Percentiles rank a stretch among this genome's conserved stretches.
phyloP scores from a whole-genome alignment of 2,797 vertebrate genomes.

The Acanthiza pusilla region DNA sequence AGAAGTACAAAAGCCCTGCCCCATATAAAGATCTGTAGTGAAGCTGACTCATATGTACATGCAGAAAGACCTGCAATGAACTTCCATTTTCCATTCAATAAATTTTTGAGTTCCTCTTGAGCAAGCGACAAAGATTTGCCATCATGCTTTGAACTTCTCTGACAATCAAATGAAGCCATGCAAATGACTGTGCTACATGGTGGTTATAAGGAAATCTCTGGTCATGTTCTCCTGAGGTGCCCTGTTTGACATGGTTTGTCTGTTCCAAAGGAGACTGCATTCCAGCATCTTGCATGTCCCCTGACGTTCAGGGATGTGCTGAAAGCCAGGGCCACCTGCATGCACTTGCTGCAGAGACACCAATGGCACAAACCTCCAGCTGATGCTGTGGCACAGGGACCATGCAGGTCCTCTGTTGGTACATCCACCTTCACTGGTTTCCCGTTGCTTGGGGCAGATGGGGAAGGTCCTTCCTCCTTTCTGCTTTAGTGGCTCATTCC shows the following conservation, averaged over 20 bases:
- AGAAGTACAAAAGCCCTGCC: not conserved
- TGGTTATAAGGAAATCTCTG: not conserved
- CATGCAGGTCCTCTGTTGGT: rapidly evolving
- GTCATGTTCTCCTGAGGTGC: not conserved
- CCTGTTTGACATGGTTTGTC: not conserved
- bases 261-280: not conserved
- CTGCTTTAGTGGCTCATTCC: not conserved
- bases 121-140: not conserved
- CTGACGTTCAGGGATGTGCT: not conserved
- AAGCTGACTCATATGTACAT: not conserved
- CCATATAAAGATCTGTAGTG: not conserved
- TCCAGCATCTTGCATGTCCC: not conserved
- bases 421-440: not conserved
- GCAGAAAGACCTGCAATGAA: not conserved
- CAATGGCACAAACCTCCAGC: not conserved
- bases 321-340: not conserved
- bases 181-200: not conserved
- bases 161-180: not conserved
- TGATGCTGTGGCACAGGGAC: not conserved
- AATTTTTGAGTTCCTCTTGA: not conserved
- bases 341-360: not conserved
- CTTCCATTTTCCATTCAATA: not conserved
- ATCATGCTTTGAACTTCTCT: not conserved
- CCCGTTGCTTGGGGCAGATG: not conserved
- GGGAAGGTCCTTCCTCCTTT: not conserved